Percentiles rank a stretch among this genome's conserved stretches.
phyloP scores from a whole-genome alignment of 1,140 invertebrate genomes.

The Hypothenemus hampei region DNA sequence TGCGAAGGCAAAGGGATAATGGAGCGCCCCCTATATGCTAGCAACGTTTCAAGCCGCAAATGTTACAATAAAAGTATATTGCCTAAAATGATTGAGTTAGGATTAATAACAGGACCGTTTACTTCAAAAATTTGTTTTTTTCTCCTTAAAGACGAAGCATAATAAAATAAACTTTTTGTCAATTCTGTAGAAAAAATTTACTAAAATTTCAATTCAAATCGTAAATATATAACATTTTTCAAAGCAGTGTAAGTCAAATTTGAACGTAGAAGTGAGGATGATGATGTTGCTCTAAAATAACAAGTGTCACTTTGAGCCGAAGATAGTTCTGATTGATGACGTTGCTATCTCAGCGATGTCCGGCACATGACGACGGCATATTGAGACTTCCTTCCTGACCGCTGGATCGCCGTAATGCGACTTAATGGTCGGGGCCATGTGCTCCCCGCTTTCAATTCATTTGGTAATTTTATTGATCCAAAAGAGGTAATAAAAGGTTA shows the following conservation, averaged over 20 bases:
- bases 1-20: constrained; percentile 22
- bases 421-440: constrained; percentile 33
- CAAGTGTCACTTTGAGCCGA: constrained; percentile 35
- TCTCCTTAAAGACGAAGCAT: no score
- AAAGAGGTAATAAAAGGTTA: constrained; percentile 30
- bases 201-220: neutral
- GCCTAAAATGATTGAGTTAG: constrained; percentile 4
- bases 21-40: constrained; percentile 23
- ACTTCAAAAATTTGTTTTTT: neutral
- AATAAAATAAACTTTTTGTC: no score
- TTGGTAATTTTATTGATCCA: constrained; percentile 34
- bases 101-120: neutral
- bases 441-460: constrained; percentile 27
- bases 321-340: constrained; percentile 44
- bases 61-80: constrained; percentile 17
- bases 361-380: constrained; percentile 43
- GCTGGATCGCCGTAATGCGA: constrained; percentile 34
- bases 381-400: constrained; percentile 44
- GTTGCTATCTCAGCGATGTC: constrained; percentile 39
- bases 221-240: neutral
- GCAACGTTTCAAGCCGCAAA: constrained; percentile 24
- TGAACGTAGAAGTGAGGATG: no score
- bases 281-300: no score
- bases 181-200: no score
- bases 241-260: no score